Evolutionary conservation across 2,113 vertebrate genomes (phyloP).

Genomic region (Plecturocebus donacophilus): DNA sequence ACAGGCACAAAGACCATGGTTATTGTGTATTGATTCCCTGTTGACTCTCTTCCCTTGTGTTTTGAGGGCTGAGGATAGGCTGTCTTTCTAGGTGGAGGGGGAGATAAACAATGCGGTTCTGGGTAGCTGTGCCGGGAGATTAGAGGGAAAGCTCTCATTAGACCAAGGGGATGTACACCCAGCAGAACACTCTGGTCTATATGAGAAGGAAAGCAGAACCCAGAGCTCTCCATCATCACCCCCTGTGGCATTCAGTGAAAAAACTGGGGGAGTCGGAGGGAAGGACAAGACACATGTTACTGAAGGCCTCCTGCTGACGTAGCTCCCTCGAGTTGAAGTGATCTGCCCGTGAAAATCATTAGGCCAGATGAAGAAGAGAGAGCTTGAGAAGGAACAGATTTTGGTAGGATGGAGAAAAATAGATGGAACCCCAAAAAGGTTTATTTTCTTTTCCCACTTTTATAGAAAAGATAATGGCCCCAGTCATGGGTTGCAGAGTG

Average conservation of each 20-base stretch:
- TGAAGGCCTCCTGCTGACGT: not conserved
- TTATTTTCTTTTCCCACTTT: not conserved
- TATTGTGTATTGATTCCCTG: too few relatives aligned
- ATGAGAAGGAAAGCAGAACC: not conserved
- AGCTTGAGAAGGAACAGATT: conserved; percentile 48
- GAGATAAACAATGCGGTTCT: not conserved
- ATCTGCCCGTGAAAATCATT: not conserved
- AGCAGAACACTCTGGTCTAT: not conserved
- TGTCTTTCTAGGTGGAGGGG: not conserved
- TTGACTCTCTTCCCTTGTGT: not conserved
- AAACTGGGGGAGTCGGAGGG: too few relatives aligned
- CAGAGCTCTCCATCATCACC: not conserved
- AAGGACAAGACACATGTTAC: too few relatives aligned
- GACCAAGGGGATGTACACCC: too few relatives aligned
- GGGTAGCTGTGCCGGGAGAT: not conserved
- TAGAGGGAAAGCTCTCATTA: not conserved
- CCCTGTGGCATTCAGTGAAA: not conserved
- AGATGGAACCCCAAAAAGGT: conserved; percentile 20
- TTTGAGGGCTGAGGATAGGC: not conserved
- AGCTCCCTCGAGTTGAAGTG: not conserved
- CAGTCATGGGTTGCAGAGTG: not conserved
- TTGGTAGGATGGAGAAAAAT: conserved; percentile 47
- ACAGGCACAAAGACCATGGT: accelerated
- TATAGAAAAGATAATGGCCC: not conserved
- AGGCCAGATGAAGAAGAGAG: conserved; percentile 36